Conservation (phyloP, 2,888 invertebrate species). For the Acanthosoma haemorrhoidale region DNA sequence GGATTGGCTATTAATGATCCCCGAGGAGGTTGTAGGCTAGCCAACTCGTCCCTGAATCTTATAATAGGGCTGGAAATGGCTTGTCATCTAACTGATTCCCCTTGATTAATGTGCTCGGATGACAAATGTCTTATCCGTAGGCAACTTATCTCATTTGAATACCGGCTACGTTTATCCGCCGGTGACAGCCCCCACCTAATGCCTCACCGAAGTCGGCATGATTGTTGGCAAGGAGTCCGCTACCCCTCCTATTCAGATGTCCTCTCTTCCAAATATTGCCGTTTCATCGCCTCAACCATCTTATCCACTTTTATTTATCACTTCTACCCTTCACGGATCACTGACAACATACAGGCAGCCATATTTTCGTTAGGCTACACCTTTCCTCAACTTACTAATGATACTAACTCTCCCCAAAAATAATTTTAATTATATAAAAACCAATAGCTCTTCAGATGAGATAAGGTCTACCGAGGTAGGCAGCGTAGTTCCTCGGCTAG, state of each 20-base stretch:
- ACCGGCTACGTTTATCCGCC: neutral
- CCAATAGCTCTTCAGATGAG: too few relatives aligned
- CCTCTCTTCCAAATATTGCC: neutral
- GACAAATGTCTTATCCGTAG: constrained; percentile 27
- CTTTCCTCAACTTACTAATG: too few relatives aligned
- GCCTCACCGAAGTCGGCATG: constrained; percentile 1
- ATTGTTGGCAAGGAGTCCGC: neutral
- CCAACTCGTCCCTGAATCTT: constrained; percentile 1
- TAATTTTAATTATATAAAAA: too few relatives aligned
- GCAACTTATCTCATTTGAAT: constrained; percentile 24
- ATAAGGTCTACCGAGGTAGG: too few relatives aligned
- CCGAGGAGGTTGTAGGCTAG: neutral
- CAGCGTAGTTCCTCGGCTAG: too few relatives aligned
- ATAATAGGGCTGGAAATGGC: constrained; percentile 5
- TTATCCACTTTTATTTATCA: neutral
- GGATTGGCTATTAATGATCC: neutral
- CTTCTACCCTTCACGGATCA: too few relatives aligned
- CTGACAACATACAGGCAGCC: too few relatives aligned
- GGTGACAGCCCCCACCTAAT: neutral
- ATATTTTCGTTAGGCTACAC: too few relatives aligned
- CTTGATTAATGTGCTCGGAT: constrained; percentile 19
- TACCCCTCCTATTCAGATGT: neutral
- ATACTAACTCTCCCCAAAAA: too few relatives aligned
- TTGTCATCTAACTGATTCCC: constrained; percentile 22
- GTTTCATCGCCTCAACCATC: neutral